Conservation (phyloP, 1,140 invertebrate species). For the Zaprionus capensis region DNA sequence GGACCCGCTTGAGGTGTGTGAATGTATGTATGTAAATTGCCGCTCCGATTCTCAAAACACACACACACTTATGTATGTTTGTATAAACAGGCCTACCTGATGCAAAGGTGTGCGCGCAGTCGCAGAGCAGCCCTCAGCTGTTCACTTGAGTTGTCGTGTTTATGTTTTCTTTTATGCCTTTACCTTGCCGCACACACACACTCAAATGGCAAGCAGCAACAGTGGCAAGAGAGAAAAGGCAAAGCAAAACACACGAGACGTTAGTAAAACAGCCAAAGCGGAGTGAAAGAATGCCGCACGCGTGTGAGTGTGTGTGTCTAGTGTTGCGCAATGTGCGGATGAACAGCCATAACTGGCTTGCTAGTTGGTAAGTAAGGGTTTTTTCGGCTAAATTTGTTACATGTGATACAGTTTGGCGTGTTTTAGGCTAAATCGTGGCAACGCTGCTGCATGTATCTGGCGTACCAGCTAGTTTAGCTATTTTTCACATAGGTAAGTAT, state of each 20-base stretch:
- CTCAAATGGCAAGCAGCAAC: not conserved
- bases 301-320: not conserved
- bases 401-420: not conserved
- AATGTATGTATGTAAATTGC: constrained; percentile 41
- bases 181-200: constrained; percentile 31
- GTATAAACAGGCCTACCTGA: constrained; percentile 8
- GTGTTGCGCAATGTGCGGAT: not conserved
- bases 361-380: not conserved
- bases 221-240: constrained; percentile 44
- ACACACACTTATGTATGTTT: constrained; percentile 2
- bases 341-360: not conserved
- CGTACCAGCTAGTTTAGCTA: not conserved
- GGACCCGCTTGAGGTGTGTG: constrained; percentile 13
- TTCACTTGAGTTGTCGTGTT: constrained; percentile 10
- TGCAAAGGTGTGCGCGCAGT: constrained; percentile 16
- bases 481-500: not conserved
- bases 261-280: constrained; percentile 18
- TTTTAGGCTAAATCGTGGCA: not conserved
- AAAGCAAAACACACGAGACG: constrained; percentile 38
- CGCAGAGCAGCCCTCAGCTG: constrained; percentile 26
- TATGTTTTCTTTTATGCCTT: constrained; percentile 15
- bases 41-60: constrained; percentile 28
- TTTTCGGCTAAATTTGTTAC: not conserved
- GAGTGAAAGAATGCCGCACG: constrained; percentile 26
- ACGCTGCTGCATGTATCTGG: not conserved